A percentile compares a stretch with the other conserved stretches of the same genome.
Evolutionary conservation across 2,113 vertebrate species (phyloP).

Genomic region (Psilopogon haemacephalus): DNA sequence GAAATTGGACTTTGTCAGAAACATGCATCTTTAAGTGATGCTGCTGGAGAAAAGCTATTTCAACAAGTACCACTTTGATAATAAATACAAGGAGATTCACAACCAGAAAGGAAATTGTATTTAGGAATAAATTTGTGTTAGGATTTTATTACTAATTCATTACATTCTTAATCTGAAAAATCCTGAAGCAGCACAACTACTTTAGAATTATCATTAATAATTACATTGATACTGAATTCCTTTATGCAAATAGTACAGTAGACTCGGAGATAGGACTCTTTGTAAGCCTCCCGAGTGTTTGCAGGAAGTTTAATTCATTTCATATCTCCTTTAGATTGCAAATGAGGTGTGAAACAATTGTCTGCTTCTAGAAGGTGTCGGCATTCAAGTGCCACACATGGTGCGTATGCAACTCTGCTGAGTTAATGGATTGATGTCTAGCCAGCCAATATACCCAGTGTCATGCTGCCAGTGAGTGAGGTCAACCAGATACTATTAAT

Average conservation of each 20-base stretch:
- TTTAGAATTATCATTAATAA: constrained; percentile 72
- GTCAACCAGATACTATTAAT: constrained; percentile 5
- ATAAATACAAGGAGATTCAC: constrained; percentile 42
- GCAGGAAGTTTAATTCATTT: constrained; percentile 72
- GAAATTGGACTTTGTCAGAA: background rate
- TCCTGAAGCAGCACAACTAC: constrained; percentile 69
- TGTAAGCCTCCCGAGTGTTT: constrained; percentile 68
- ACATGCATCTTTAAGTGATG: background rate
- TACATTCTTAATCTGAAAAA: constrained; percentile 70
- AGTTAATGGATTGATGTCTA: background rate
- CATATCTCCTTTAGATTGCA: constrained; percentile 68
- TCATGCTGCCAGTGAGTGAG: background rate
- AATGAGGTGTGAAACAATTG: constrained; percentile 70
- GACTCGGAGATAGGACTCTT: constrained; percentile 66
- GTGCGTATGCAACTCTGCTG: background rate
- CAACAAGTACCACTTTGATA: constrained; percentile 6
- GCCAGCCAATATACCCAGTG: background rate
- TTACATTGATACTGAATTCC: constrained; percentile 67
- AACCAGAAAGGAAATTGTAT: constrained; percentile 54
- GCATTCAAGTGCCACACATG: background rate
- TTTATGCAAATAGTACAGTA: constrained; percentile 66
- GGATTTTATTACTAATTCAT: constrained; percentile 74
- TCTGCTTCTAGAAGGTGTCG: constrained; percentile 48
- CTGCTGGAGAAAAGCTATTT: background rate
- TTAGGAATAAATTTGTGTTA: constrained; percentile 61